Base-by-base conservation (phyloP, 2,797 vertebrate species). In the Melanotaenia parkinsoni region DNA sequence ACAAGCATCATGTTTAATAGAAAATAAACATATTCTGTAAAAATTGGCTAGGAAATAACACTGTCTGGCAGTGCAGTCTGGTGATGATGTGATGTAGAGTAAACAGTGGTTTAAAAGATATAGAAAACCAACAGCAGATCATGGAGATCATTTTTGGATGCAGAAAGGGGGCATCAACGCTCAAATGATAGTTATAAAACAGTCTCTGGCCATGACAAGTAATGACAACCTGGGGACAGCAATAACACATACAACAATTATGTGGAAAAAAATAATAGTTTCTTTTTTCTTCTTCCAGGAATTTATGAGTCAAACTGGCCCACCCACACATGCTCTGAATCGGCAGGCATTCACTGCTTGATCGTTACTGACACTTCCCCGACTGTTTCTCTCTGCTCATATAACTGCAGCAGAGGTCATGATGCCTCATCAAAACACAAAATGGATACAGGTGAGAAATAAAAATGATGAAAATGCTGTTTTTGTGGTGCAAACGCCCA, bases 381-480 rank as follows among this genome's bases (percentile, higher is more conserved):
- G 10, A 59, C 82, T 60, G 74, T 24, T 66, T 20, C 61, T 62
- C 78, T 76, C 67, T 75, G 77, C 75, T 83, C 64, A 73, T 73
- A 20, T 37, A 30, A 65, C 70, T 54, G 51, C 33, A 76, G 71
- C 72, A 79, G 84, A 88, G 83, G 88, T 89, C 73, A 79, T 1
- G 72, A 84, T 88, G 87, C 86, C 18, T 76, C 84, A 86, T 82
- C 71, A 62, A n/a, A 85, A 83, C 64, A 71, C 13, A 67, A 79
- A 84, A 78, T 70, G 60, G 58, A 77, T 56, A 68, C 53, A 79
- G 68, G 75, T 83, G 65, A 70, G 63, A 8, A 11, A 59, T 16
- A 18, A 50, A 69, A 77, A 72, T 63, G 63, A 82, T 77, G 70
- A 76, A 82, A 81, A 58, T 5, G 22, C 32, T 9, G n/a, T 62